phyloP scores from a whole-genome alignment of 2,888 invertebrate species.

The Meganola albula region DNA sequence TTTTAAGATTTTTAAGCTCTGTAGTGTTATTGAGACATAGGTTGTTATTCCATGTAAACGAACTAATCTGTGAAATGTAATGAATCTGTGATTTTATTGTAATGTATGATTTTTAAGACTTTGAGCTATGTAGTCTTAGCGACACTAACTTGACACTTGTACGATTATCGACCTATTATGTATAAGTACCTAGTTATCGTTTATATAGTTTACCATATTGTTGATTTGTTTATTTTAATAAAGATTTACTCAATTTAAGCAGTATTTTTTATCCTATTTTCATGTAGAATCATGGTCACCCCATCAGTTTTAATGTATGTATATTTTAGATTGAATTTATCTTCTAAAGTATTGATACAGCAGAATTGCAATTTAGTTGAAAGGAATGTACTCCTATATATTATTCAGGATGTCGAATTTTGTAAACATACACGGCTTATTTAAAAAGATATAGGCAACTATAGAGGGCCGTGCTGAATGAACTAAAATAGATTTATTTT shows the following conservation, averaged over 20 bases:
- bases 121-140: constrained; percentile 13
- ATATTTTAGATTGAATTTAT: constrained; percentile 7
- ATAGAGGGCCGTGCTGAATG: constrained; percentile 5
- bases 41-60: constrained; percentile 9
- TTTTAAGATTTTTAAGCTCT: constrained; percentile 9
- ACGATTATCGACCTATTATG: constrained; percentile 10
- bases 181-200: constrained; percentile 10
- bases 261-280: constrained; percentile 7
- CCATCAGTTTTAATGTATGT: constrained; percentile 5
- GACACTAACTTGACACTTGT: constrained; percentile 11
- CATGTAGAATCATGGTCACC: constrained; percentile 6
- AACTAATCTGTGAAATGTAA: constrained; percentile 8
- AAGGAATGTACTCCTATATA: constrained; percentile 9
- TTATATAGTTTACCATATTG: constrained; percentile 10
- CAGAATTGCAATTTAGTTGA: constrained; percentile 8
- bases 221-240: constrained; percentile 10
- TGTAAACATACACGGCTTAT: constrained; percentile 8
- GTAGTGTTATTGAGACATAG: constrained; percentile 7
- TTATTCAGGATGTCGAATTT: constrained; percentile 8
- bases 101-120: constrained; percentile 13
- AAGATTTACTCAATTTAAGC: constrained; percentile 8
- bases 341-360: constrained; percentile 7
- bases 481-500: constrained; percentile 7
- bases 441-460: constrained; percentile 7
- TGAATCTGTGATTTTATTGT: constrained; percentile 12